Evolutionary conservation across 2,888 invertebrate species (phyloP), one percentile per base, ranked within the genome.

Genomic region (Calameuta idolon): DNA sequence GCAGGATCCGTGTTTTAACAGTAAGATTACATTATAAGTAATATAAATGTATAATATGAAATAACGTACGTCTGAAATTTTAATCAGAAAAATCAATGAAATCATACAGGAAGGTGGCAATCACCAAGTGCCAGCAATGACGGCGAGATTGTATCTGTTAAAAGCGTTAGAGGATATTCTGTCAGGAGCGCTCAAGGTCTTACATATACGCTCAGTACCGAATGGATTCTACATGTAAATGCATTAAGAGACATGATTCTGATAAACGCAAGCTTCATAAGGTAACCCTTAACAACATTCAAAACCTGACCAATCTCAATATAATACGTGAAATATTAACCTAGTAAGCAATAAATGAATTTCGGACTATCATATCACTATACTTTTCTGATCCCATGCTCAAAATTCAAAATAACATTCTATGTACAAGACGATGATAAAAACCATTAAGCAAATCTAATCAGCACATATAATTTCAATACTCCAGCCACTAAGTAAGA

Each of bases 111-210:
- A 95, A 86, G 93, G 94, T 68, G 93, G 95, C 85, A 91, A 92
- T 75, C 95, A 96, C 88, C 92, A 96, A 81, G 92, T 95, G 85
- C 94, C 95, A 9, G 92, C 93, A 9, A 92, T 96, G 87, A 94
- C 94, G 89, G 95, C 96, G 30, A 93, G 96, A 83, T 93, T 97
- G 73, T 94, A 95, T 88, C 92, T 97, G 87, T 87, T 97, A 55
- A 94, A 92, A 89, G 93, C 94, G 68, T 88, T 96, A 40, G 2
- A 23, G 9, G 23, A 55, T 23, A 55, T 55, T 55, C 2, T 55
- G 55, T 55, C 23, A 55, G 23, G 55, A 55, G 23, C 55, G 55
- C 55, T 55, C 55, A 55, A 55, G 23, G 23, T 55, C 55, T 23
- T 55, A 55, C 55, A 55, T 55, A 55, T 55, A 55, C 55, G 55